These are phyloP conservation scores for Vannuccia rotundouncinata DNA, from an alignment of 2,888 invertebrate genomes.

Conservation along the genomic window DNA sequence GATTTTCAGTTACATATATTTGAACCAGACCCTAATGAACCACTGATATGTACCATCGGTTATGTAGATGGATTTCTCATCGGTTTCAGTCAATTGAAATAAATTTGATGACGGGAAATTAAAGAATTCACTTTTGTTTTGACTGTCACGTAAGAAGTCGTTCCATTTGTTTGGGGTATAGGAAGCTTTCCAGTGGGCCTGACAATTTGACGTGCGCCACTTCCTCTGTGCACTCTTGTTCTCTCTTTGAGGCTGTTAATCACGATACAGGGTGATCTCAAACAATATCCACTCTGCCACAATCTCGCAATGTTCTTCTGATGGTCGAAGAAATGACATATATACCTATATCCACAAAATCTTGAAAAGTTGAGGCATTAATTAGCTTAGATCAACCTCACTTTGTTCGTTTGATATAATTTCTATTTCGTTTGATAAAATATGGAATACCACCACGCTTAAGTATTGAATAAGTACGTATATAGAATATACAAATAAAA, in stretches of 20 bases:
- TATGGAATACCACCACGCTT: too few species aligned
- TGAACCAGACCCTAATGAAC: constrained; percentile 19
- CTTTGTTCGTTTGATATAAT: too few species aligned
- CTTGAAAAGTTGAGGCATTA: neutral
- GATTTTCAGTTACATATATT: constrained; percentile 2
- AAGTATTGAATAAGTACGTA: too few species aligned
- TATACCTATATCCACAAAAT: constrained; percentile 19
- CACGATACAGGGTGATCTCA: constrained; percentile 14
- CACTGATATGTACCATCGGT: constrained; percentile 19
- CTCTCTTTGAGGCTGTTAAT: constrained; percentile 13
- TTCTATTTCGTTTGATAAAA: too few species aligned
- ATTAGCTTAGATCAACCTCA: too few species aligned
- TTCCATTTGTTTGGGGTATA: constrained; percentile 20
- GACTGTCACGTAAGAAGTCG: constrained; percentile 13
- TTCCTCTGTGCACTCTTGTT: constrained; percentile 6
- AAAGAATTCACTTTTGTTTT: constrained; percentile 19
- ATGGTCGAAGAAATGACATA: constrained; percentile 15
- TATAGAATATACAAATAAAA: too few species aligned
- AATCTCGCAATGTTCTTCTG: constrained; percentile 15
- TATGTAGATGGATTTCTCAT: constrained; percentile 23
- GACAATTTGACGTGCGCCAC: constrained; percentile 23
- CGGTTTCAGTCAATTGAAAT: neutral
- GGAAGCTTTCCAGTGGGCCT: constrained; percentile 12
- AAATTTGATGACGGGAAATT: neutral
- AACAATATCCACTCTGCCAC: constrained; percentile 21